Evolutionary conservation across 2,113 vertebrate species (phyloP).

Genomic region (Gnathonemus longibarbis): DNA sequence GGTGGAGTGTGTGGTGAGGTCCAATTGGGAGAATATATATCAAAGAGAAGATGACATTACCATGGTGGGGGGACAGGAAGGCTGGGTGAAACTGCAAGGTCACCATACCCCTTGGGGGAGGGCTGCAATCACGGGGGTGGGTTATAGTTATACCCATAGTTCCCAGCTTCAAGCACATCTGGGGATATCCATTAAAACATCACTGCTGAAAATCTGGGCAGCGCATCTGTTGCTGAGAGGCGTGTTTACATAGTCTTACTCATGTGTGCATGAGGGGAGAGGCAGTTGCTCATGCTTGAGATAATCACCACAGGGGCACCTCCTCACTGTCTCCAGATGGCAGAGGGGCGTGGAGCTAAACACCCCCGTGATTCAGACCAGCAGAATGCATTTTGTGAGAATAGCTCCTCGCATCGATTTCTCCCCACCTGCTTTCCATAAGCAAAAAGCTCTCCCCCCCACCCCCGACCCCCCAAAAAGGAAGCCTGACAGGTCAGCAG

Average conservation of each 20-base stretch:
- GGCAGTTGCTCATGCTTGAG: background rate
- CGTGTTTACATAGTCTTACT: background rate
- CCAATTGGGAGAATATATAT: background rate
- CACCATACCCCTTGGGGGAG: background rate
- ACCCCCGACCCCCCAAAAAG: background rate
- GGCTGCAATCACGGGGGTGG: background rate
- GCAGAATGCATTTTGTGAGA: slow-evolving; percentile 21
- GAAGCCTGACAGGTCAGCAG: background rate
- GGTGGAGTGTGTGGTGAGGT: background rate
- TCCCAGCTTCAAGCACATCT: background rate
- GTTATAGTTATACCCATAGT: background rate
- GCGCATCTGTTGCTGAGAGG: background rate
- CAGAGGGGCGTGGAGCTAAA: slow-evolving; percentile 3
- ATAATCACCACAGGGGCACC: slow-evolving; percentile 2
- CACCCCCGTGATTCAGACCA: background rate
- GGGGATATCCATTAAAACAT: background rate
- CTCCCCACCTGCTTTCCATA: slow-evolving; percentile 9
- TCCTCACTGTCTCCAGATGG: slow-evolving; percentile 10
- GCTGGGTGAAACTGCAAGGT: background rate
- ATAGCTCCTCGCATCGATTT: slow-evolving; percentile 19
- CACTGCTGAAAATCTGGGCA: background rate
- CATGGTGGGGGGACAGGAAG: background rate
- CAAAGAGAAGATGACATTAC: background rate
- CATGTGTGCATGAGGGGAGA: background rate
- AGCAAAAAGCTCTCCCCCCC: background rate